Evolutionary conservation across 2,888 invertebrate species (phyloP).

Genomic region (Machimus rusticus): DNA sequence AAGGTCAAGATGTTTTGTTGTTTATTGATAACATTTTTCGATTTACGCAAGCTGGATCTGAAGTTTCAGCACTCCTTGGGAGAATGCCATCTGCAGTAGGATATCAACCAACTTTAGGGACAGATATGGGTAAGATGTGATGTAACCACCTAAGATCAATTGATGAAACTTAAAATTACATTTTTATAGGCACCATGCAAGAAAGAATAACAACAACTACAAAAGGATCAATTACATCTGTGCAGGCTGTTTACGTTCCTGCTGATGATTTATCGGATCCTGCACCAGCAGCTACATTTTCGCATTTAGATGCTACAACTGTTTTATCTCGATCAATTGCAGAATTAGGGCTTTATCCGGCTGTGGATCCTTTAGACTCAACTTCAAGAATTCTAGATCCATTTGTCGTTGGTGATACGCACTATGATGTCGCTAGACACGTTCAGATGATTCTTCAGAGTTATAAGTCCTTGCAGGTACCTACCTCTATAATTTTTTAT

Average conservation of each 20-base stretch:
- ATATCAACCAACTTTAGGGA: constrained; percentile 93
- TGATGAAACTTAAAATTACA: neutral
- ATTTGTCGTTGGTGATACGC: constrained; percentile 86
- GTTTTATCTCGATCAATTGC: constrained; percentile 92
- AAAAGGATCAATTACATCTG: constrained; percentile 94
- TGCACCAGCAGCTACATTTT: constrained; percentile 93
- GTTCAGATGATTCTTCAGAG: constrained; percentile 92
- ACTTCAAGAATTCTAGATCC: constrained; percentile 95
- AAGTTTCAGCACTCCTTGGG: constrained; percentile 88
- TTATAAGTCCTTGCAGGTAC: constrained; percentile 74
- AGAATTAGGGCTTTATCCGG: constrained; percentile 92
- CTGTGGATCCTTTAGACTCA: constrained; percentile 93
- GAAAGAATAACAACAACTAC: constrained; percentile 94
- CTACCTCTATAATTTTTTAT: neutral
- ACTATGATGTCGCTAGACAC: constrained; percentile 87
- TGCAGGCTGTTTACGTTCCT: constrained; percentile 94
- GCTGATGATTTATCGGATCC: constrained; percentile 97
- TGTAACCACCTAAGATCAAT: neutral
- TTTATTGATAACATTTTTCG: constrained; percentile 98
- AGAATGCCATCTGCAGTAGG: constrained; percentile 96
- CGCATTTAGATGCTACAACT: constrained; percentile 95
- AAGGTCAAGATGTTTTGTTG: constrained; percentile 92
- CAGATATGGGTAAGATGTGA: constrained; percentile 85
- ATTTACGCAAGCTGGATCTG: constrained; percentile 91
- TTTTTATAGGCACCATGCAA: constrained; percentile 75